Base-by-base conservation (phyloP, 2,113 vertebrate species). In the Malurus elegans region DNA sequence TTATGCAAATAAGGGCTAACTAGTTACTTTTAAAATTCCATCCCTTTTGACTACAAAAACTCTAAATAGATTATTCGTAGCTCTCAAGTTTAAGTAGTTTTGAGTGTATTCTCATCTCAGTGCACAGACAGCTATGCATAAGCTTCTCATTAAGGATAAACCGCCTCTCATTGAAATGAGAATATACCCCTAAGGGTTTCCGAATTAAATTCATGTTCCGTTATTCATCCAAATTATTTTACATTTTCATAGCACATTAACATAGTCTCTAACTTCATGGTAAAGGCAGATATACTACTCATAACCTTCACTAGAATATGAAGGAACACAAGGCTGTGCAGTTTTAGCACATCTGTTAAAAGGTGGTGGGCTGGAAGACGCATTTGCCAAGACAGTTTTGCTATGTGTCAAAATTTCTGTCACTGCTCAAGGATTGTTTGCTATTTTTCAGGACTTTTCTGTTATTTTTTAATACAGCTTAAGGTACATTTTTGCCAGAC, bases 71-170 rank as follows among this genome's bases (percentile, higher is more conserved):
- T 93, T 95, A 75, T 92, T 78, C 3, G 18, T 91, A 67, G 72
- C 73, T 89, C 93, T 90, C 1, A 0, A 73, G 61, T 91, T 96
- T 81, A 86, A 95, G 86, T 82, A 95, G 71, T 86, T 88, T 31
- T 67, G 54, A 93, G 15, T 38, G 18, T 51, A 91, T 94, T 95
- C 89, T 92, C 67, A 82, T 91, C 45, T 91, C 83, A 82, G 20
- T 75, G 85, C 93, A 70, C 67, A 84, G 51, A 72, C 67, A 89
- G 57, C 87, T 93, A 90, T 58, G 80, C 70, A 58, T 73, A 96
- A 93, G 80, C 81, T 89, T 95, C 67, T 84, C 93, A 92, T 93
- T 67, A 91, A 94, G 82, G 16, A 92, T 94, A 97, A 97, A 91
- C 40, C 26, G 4, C 88, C 31, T 95, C 83, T 48, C 66, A 81